Percentiles rank a stretch among this genome's conserved stretches.
These are phyloP conservation scores for Xestia rhomboidea DNA, from an alignment of 2,888 invertebrate species.

Conservation along the genomic window DNA sequence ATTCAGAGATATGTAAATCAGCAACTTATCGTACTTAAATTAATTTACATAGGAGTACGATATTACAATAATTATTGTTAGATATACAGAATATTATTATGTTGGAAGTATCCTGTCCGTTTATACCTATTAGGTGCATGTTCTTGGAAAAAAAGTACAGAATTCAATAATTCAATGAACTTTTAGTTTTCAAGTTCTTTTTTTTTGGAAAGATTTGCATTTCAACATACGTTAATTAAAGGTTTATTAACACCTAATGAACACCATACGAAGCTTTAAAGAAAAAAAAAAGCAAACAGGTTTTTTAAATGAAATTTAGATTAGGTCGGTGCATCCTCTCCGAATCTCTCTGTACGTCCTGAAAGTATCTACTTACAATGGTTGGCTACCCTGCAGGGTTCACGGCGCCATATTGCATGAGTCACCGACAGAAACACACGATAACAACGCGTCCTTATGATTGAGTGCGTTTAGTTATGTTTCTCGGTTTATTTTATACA, in stretches of 20 bases:
- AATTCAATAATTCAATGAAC: no score
- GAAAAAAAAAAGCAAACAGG: no score
- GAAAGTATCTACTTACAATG: neutral
- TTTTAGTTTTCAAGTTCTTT: no score
- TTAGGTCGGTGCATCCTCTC: neutral
- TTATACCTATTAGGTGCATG: no score
- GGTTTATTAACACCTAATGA: no score
- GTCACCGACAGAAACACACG: slow-evolving; percentile 71
- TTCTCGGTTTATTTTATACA: slow-evolving; percentile 12
- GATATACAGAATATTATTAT: neutral
- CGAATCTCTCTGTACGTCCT: neutral
- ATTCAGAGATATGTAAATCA: slow-evolving; percentile 35
- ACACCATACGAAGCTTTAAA: no score
- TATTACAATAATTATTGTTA: neutral
- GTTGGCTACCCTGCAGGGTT: slow-evolving; percentile 46
- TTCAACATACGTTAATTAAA: neutral
- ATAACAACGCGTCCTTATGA: slow-evolving; percentile 65
- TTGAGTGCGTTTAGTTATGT: slow-evolving; percentile 38
- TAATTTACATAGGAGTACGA: slow-evolving; percentile 17
- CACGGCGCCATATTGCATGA: slow-evolving; percentile 59
- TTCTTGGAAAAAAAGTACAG: no score
- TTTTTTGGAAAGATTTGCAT: neutral
- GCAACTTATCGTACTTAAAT: slow-evolving; percentile 5
- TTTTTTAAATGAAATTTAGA: no score
- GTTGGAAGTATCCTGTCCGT: no score